Percentiles rank a stretch among this genome's conserved stretches.
Conservation (phyloP, 2,113 vertebrate species). For the Microcebus jonahi region DNA sequence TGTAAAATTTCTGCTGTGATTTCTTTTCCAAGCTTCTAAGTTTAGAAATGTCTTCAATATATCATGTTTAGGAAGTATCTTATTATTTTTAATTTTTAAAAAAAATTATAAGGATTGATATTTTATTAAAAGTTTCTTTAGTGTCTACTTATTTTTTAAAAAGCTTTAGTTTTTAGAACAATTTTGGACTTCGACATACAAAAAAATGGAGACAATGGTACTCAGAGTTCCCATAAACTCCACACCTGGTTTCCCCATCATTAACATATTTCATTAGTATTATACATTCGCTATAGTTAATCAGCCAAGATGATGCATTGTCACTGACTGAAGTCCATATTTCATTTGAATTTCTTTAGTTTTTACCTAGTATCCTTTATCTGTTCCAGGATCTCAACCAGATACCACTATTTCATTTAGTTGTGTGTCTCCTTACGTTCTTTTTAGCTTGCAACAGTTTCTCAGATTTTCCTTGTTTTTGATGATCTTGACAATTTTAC, state of each 20-base stretch:
- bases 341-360: neutral
- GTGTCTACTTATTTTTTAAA: neutral
- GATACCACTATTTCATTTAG: neutral
- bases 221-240: neutral
- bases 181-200: neutral
- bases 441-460: neutral
- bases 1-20: neutral
- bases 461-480: neutral
- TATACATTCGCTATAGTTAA: neutral
- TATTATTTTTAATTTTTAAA: neutral
- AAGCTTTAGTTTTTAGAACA: neutral
- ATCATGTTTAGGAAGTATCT: neutral
- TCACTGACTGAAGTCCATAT: neutral
- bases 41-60: conserved; percentile 11
- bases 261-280: neutral
- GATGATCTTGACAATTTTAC: neutral
- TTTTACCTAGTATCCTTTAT: neutral
- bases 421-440: neutral
- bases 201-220: neutral
- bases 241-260: neutral
- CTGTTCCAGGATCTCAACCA: neutral
- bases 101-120: neutral
- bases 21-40: neutral
- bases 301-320: neutral
- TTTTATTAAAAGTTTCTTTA: conserved; percentile 16